Evolutionary conservation across 1,140 invertebrate genomes (phyloP), one percentile per base, ranked within the genome.

Genomic region (Oryzaephilus surinamensis): DNA sequence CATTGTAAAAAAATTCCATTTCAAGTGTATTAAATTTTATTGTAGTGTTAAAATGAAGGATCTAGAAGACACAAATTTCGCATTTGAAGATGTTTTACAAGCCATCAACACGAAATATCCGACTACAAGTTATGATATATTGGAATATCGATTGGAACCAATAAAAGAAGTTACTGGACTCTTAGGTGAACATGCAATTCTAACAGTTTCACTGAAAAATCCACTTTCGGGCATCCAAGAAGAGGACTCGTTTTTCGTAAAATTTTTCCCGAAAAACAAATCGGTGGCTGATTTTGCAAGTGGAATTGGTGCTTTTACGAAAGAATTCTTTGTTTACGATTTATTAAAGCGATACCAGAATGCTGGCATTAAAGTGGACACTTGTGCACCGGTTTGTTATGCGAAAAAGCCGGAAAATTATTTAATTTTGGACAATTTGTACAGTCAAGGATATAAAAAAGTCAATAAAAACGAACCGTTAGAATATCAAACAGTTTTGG

Each of bases 401-500:
- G 23, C 46, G 4, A 35, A 30, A 6, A 33, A 41, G 6, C 12
- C 14, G 49, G 61, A 11, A 6, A 34, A 50, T 28, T 44, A 38
- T 18, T 32, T 56, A 16, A 33, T 56, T 24, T 26, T 56, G 24
- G 51, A 56, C 10, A 40, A 56, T 35, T 34, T 65, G 6, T 5
- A 17, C 2, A 1, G 6, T 0, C 35, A 45, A 16, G 51, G 52
- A 4, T 65, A 58, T 15, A 15, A 45, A 2, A 50, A 50, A 12
- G 29, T 43, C 1, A 36, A 39, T 6, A 56, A 52, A 33, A n/a
- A 29, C 14, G 32, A 41, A 32, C 7, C 55, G 1, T 55, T 63
- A 6, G 24, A 57, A 10, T 41, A 57, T 11, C 41, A 55, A 2
- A 33, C 52, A 1, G 31, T 60, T 18, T 37, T 38, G 2, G 43